Evolutionary conservation across 2,113 vertebrate species (phyloP).

Genomic region (Aptenodytes patagonicus): DNA sequence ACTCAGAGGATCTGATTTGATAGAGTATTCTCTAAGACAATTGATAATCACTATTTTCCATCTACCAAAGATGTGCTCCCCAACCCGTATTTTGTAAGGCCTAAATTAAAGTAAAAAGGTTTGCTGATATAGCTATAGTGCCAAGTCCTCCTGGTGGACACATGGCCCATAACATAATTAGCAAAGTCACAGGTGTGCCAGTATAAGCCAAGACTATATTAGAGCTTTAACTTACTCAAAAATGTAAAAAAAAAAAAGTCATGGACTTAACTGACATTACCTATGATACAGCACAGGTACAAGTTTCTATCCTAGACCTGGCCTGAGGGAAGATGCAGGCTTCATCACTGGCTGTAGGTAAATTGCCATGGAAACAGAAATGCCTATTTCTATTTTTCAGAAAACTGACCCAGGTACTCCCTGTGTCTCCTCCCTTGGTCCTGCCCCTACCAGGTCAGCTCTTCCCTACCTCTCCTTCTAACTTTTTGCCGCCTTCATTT

Average conservation of each 20-base stretch:
- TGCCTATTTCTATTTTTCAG: background rate
- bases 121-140: background rate
- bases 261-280: background rate
- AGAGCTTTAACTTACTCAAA: background rate
- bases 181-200: background rate
- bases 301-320: background rate
- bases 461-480: background rate
- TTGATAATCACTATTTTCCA: background rate
- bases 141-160: background rate
- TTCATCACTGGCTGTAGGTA: background rate
- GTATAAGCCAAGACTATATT: background rate
- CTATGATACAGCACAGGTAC: background rate
- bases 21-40: background rate
- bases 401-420: background rate
- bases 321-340: background rate
- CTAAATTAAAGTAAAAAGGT: background rate
- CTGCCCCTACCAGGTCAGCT: background rate
- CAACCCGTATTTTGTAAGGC: background rate
- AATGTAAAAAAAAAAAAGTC: background rate
- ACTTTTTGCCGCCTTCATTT: background rate
- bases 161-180: background rate
- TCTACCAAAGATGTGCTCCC: background rate
- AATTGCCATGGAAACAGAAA: background rate
- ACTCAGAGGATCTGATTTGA: background rate
- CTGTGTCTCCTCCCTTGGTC: background rate